Evolutionary conservation across 1,140 invertebrate genomes (phyloP).

Genomic region (Choristoneura fumiferana): DNA sequence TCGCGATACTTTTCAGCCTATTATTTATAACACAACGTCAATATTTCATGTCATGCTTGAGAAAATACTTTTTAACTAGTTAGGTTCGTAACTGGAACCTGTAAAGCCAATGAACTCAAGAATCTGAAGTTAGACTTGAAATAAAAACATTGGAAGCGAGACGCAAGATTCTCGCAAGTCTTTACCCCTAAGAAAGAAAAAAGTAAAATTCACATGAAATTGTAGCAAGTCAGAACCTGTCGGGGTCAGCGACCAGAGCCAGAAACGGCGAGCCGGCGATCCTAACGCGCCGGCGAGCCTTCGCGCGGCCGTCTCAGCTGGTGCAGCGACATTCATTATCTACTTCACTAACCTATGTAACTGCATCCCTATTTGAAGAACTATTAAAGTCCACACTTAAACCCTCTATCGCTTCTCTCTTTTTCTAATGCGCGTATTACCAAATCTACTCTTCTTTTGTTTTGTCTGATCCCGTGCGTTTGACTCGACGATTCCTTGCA

Average conservation of each 20-base stretch:
- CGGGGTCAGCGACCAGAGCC: conserved; percentile 68
- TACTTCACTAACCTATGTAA: neutral
- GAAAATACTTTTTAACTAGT: too few relatives aligned
- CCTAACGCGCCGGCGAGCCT: conserved; percentile 1
- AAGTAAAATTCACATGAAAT: conserved; percentile 68
- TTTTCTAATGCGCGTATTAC: too few relatives aligned
- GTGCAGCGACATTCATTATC: neutral
- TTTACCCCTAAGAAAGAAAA: conserved; percentile 6
- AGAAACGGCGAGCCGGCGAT: conserved; percentile 14
- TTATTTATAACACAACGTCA: too few relatives aligned
- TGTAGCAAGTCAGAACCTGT: conserved; percentile 72
- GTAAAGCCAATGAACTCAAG: neutral
- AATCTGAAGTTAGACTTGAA: neutral
- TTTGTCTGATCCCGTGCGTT: too few relatives aligned
- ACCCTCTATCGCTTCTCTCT: too few relatives aligned
- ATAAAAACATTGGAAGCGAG: neutral
- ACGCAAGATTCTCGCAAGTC: conserved; percentile 10
- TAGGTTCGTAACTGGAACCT: too few relatives aligned
- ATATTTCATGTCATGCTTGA: too few relatives aligned
- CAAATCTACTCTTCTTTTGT: too few relatives aligned
- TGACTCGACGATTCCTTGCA: too few relatives aligned
- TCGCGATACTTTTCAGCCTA: too few relatives aligned
- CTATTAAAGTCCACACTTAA: too few relatives aligned
- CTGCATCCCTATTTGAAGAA: neutral
- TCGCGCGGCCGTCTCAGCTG: neutral